Percentiles rank a stretch among this genome's conserved stretches.
Conservation (phyloP, 2,113 vertebrate genomes). For the Clarias gariepinus region DNA sequence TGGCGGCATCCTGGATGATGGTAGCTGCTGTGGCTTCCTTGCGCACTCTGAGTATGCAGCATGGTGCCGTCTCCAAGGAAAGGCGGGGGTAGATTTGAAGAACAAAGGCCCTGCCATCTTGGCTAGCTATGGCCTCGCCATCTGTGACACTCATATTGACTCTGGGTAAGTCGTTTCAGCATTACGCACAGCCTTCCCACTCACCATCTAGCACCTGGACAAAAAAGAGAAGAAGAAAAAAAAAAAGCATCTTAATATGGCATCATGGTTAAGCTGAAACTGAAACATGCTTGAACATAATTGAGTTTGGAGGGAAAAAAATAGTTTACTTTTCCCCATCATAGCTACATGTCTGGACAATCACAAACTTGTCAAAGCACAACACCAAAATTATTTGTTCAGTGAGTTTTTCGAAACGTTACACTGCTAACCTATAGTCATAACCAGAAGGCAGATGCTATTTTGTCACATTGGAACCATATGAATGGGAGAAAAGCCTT, state of each 20-base stretch:
- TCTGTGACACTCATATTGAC: constrained; percentile 94
- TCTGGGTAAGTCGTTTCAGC: constrained; percentile 77
- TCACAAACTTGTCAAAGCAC: background rate
- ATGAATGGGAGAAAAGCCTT: background rate
- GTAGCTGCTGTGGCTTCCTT: constrained; percentile 87
- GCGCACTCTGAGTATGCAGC: constrained; percentile 81
- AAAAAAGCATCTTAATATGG: background rate
- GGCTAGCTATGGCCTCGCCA: constrained; percentile 76
- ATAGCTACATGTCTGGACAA: background rate
- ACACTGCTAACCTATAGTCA: background rate
- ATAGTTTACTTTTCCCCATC: background rate
- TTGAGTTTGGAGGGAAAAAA: background rate
- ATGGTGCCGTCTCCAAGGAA: constrained; percentile 70
- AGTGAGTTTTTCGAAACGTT: background rate
- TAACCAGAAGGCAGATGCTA: background rate
- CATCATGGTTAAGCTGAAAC: background rate
- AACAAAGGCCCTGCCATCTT: constrained; percentile 77
- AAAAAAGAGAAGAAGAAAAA: background rate
- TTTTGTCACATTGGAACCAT: background rate
- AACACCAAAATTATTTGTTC: background rate
- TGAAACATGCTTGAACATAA: background rate
- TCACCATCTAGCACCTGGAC: constrained; percentile 76
- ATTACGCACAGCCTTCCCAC: constrained; percentile 75
- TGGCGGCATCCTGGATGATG: constrained; percentile 81
- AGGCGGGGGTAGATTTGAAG: constrained; percentile 91